Evolutionary conservation across 2,888 invertebrate species (phyloP), one percentile per base, ranked within the genome.

Genomic region (Athripsodes cinereus): DNA sequence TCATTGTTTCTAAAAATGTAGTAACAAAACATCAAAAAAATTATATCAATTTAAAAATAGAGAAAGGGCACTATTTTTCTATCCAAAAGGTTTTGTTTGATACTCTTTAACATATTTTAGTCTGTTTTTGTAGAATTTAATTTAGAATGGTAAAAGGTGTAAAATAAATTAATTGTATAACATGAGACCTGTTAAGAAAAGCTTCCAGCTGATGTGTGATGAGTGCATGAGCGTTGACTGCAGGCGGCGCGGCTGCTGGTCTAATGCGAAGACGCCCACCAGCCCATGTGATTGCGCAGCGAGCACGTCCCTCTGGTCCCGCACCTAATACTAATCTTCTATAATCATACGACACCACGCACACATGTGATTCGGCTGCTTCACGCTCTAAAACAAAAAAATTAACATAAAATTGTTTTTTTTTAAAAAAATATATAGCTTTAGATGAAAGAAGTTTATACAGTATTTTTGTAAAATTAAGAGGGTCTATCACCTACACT

Each of bases 261-360:
- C 85, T 83, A 53, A 96, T 76, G 59, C 86, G 86, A 73, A 94
- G 95, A 10, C 87, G 84, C 68, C 86, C 87, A 19, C 87, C 83
- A 66, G 82, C 86, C 92, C 93, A 94, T 67, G 86, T 84, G 64
- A 94, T 82, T 53, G 88, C 89, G 61, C 92, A 92, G 61, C 90
- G 87, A 22, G 92, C 92, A 57, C 89, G 88, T 69, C 87, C 85
- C 64, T 86, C 88, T 2, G 90, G 87, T 0, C 97, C 97, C 74
- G 96, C 97, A 1, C 90, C 88, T 53, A 99, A 71, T 51, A 93
- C 83, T 55, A 99, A 78, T 71, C 92, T 92, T 63, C 92, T 92
- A 74, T 96, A 98, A 67, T 88, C 93, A 74, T 92, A 98, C 1
- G 94, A 92, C 65, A 93, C 91, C 54, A 98, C 85, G 67, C 87